phyloP scores from a whole-genome alignment of 2,888 invertebrate species.

The Macaria liturata region DNA sequence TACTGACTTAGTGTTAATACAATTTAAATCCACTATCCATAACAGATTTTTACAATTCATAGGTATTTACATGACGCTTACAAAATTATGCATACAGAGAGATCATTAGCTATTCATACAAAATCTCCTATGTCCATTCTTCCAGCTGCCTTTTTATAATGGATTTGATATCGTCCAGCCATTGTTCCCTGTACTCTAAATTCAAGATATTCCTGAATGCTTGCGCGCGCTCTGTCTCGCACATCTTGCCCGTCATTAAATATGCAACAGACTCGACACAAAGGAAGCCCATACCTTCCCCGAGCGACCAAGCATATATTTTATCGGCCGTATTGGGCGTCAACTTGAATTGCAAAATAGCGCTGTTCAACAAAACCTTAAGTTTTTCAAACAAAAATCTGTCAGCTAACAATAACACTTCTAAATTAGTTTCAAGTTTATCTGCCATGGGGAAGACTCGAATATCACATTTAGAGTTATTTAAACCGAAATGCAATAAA shows the following conservation, averaged over 20 bases:
- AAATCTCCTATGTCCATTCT: slow-evolving; percentile 34
- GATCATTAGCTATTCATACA: too few species aligned
- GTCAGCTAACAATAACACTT: slow-evolving; percentile 81
- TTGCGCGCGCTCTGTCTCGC: slow-evolving; percentile 64
- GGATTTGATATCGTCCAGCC: slow-evolving; percentile 80
- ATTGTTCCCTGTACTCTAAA: slow-evolving; percentile 78
- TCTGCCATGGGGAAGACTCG: slow-evolving; percentile 70
- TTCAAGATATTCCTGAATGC: slow-evolving; percentile 77
- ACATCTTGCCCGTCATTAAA: slow-evolving; percentile 78
- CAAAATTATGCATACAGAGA: slow-evolving; percentile 1
- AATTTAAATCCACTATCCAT: too few species aligned
- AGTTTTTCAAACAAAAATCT: slow-evolving; percentile 82
- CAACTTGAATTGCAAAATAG: slow-evolving; percentile 80
- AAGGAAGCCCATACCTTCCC: slow-evolving; percentile 84
- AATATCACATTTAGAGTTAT: slow-evolving; percentile 60
- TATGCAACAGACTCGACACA: slow-evolving; percentile 84
- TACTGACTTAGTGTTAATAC: too few species aligned
- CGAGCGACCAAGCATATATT: slow-evolving; percentile 84
- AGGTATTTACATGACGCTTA: too few species aligned
- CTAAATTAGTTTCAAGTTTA: slow-evolving; percentile 71
- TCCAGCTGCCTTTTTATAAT: slow-evolving; percentile 71
- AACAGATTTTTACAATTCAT: too few species aligned
- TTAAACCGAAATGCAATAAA: slow-evolving; percentile 71
- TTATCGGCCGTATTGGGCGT: slow-evolving; percentile 75
- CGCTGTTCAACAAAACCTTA: slow-evolving; percentile 74